Conservation (phyloP, 2,113 vertebrate species). For the Myotis lucifugus region DNA sequence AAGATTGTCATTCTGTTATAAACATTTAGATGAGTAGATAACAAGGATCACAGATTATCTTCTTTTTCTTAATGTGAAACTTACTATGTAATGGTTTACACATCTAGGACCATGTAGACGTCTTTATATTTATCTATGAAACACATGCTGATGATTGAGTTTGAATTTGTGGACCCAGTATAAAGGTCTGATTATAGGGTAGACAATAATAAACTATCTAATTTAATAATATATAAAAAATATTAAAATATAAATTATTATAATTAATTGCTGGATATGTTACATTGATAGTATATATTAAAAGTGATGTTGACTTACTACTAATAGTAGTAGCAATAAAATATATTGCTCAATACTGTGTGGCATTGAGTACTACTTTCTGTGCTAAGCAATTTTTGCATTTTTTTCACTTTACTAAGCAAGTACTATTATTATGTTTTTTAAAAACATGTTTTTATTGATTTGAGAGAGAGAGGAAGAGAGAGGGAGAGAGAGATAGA, state of each 20-base stretch:
- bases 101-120: neutral
- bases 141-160: neutral
- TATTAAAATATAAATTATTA: neutral
- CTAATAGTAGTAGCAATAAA: neutral
- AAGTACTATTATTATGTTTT: neutral
- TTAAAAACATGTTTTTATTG: too few species aligned
- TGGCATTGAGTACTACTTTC: neutral
- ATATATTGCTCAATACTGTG: neutral
- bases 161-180: neutral
- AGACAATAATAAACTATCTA: neutral
- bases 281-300: neutral
- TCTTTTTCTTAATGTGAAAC: neutral
- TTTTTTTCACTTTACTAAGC: neutral
- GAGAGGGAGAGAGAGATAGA: too few species aligned
- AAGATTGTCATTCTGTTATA: neutral
- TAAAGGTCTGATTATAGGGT: neutral
- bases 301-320: neutral
- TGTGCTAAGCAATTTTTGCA: neutral
- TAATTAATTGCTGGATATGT: neutral
- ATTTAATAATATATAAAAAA: neutral
- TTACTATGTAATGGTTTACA: neutral
- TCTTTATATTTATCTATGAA: constrained; percentile 8
- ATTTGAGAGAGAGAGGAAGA: too few species aligned
- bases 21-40: neutral
- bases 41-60: neutral